Base-by-base conservation (phyloP, 2,888 invertebrate species). In the Spodoptera littoralis region DNA sequence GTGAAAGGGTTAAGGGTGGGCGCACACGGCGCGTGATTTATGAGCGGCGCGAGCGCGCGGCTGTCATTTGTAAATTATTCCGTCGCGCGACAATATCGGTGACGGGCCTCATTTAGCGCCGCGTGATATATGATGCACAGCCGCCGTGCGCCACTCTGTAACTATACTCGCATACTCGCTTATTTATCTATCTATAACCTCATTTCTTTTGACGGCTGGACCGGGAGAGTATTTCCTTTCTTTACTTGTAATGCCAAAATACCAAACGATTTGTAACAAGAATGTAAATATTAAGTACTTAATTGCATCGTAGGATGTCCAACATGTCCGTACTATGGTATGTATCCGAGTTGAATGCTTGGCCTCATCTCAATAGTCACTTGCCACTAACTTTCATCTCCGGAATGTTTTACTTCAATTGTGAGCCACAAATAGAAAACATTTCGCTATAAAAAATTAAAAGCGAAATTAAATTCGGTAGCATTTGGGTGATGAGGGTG, bases 81-180 rank as follows among this genome's bases (percentile, higher is more conserved):
- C 85, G 85, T 80, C 84, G 81, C 86, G 87, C 84, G 86, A 84
- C 85, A 79, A 80, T 75, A 65, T 80, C 83, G 70, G 83, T 83
- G 85, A 88, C 90, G 90, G 86, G 82, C 88, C 89, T 88, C 87
- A 91, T 87, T 92, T 89, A 90, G 87, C 87, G 74, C 77, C 79
- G 79, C 68, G 83, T 91, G 92, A 92, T 92, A 85, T 84, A 92
- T 88, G 84, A 65, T n/a, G 47, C 50, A 1, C 55, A 52, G 8
- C 45, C 46, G 73, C 58, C 56, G 52, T 60, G 50, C 57, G 43
- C 30, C 49, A 11, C n/a, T 41, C 48, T 36, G 8, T 36, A 36
- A 36, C 36, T 36, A 30, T 6, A 6, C 30, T 4, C 30, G 4
- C 4, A 30, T 6, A 0, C 36, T 6, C 9, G 9, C 6, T 36